Evolutionary conservation across 2,797 vertebrate species (phyloP), one percentile per base, ranked within the genome.

Genomic region (Masticophis lateralis): DNA sequence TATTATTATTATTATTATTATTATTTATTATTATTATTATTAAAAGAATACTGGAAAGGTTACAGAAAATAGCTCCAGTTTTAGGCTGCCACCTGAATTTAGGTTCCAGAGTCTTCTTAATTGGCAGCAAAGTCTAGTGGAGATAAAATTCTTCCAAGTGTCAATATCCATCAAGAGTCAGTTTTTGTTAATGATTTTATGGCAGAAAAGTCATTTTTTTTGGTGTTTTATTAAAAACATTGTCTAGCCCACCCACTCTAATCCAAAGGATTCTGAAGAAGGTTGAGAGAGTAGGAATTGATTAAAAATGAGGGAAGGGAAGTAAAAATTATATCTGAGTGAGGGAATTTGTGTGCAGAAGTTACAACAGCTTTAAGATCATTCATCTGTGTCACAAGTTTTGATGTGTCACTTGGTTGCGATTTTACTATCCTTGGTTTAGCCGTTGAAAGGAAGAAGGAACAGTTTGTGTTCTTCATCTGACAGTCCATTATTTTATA

Each of bases 391-490:
- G 93, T 92, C 90, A 89, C 87, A 93, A 89, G 59, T 55, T 92
- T 28, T 11, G 55, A 92, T 92, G 91, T 92, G 79, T 90, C 91
- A 92, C 63, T 94, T 92, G 90, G 90, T 93, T 93, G 87, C 57
- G 47, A 89, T 91, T 91, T 57, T 66, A 61, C 60, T 92, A 37
- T 56, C 55, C 37, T 47, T 92, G 28, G 55, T 94, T 60, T 92
- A 94, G 32, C 53, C 74, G 91, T 86, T 92, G 79, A 94, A 94
- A 94, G 37, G 91, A 56, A 92, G 57, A 92, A 90, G 79, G 90
- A 92, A 90, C 88, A 47, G 87, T 51, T 59, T 92, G 74, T 89
- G 20, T 92, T 4, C 55, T 69, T 27, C 13, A 53, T 28, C 8
- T 59, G 61, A 91, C 90, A 88, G 86, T 92, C 69, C 13, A 37